A percentile compares a stretch with the other conserved stretches of the same genome.
Conservation (phyloP, 2,888 invertebrate species). For the Chrysolina oricalcia region DNA sequence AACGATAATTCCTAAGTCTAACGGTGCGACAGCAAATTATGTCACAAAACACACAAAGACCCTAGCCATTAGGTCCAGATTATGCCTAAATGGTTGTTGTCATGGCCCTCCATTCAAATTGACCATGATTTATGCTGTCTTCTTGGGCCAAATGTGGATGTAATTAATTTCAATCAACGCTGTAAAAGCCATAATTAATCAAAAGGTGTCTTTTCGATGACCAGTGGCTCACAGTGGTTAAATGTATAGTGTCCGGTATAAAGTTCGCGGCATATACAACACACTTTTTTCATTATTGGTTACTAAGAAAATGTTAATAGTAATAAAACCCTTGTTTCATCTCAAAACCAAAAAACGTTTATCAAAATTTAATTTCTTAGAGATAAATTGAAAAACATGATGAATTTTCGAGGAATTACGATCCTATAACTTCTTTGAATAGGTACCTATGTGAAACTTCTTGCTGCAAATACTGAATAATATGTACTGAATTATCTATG, state of each 20-base stretch:
- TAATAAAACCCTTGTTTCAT: no score
- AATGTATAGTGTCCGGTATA: neutral
- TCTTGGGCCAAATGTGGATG: conserved; percentile 52
- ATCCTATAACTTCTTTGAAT: no score
- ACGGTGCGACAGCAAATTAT: conserved; percentile 28
- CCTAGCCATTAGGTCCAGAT: conserved; percentile 51
- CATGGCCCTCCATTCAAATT: conserved; percentile 52
- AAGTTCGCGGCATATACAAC: neutral
- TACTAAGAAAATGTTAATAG: no score
- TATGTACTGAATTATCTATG: no score
- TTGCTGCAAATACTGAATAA: no score
- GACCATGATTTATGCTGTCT: conserved; percentile 54
- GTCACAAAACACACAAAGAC: conserved; percentile 43
- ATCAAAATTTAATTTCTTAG: no score
- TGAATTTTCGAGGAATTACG: no score
- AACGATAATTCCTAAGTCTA: neutral
- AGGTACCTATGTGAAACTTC: no score
- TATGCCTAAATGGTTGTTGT: conserved; percentile 51
- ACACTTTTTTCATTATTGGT: neutral
- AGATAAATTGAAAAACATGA: no score
- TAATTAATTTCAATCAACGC: conserved; percentile 61
- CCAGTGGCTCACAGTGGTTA: neutral
- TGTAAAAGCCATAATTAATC: conserved; percentile 57
- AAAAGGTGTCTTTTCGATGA: conserved; percentile 37
- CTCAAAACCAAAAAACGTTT: no score